A percentile compares a stretch with the other conserved stretches of the same genome.
Evolutionary conservation across 2,113 vertebrate species (phyloP).

Genomic region (Lethenteron reissneri): DNA sequence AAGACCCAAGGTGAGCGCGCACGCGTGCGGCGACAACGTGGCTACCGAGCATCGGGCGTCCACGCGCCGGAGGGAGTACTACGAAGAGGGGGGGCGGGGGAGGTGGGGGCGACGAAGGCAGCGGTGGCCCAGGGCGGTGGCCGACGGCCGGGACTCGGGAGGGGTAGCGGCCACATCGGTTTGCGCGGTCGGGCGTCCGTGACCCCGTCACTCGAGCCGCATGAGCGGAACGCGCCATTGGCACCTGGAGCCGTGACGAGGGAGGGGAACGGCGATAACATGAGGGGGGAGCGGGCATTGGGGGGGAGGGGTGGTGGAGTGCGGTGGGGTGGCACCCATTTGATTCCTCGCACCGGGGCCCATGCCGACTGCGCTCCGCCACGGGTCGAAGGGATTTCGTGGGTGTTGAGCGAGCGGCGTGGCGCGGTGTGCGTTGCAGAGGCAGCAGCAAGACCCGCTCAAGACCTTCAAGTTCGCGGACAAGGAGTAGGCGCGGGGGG

Average conservation of each 20-base stretch:
- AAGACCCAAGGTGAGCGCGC: background rate
- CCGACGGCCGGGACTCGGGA: too few relatives aligned
- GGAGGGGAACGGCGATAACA: background rate
- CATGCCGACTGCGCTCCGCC: background rate
- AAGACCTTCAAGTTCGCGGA: background rate
- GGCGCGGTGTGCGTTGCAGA: background rate
- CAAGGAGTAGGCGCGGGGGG: background rate
- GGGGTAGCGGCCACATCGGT: too few relatives aligned
- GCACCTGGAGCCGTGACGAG: background rate
- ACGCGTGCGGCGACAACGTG: background rate
- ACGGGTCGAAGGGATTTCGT: too few relatives aligned
- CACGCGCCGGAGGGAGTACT: background rate
- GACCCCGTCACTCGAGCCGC: too few relatives aligned
- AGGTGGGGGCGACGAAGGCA: too few relatives aligned
- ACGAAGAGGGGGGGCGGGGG: background rate
- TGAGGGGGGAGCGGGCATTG: background rate
- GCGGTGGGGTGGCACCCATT: background rate
- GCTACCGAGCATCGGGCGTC: background rate
- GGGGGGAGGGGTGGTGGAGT: background rate
- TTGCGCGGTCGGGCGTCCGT: too few relatives aligned
- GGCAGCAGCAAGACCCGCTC: conserved; percentile 1
- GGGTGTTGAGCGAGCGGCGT: too few relatives aligned
- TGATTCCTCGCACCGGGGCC: background rate
- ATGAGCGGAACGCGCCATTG: too few relatives aligned
- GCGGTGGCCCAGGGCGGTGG: too few relatives aligned